phyloP scores from a whole-genome alignment of 2,113 vertebrate genomes.

The Axis porcinus region DNA sequence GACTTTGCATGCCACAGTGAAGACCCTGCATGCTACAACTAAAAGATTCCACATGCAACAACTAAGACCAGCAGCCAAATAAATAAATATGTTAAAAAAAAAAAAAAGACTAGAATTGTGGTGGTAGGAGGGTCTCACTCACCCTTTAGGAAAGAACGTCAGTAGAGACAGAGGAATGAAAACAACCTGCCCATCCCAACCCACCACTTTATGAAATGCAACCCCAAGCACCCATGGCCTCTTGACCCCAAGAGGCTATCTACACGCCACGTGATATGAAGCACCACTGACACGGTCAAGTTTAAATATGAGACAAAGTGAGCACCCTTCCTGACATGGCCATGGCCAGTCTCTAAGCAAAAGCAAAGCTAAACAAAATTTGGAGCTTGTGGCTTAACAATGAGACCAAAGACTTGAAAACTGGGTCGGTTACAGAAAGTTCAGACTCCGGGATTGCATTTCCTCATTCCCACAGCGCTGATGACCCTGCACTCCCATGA shows the following conservation, averaged over 20 bases:
- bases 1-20: neutral
- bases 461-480: neutral
- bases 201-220: neutral
- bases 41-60: neutral
- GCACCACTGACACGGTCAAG: neutral
- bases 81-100: neutral
- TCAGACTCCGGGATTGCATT: too few species aligned
- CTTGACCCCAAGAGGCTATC: neutral
- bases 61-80: neutral
- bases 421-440: neutral
- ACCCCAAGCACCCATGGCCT: neutral
- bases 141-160: neutral
- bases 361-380: neutral
- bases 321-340: neutral
- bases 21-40: neutral
- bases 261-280: neutral
- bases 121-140: neutral
- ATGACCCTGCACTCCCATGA: too few species aligned
- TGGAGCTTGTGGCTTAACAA: neutral
- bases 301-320: neutral
- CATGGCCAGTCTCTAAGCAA: neutral
- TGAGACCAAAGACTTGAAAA: neutral
- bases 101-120: neutral
- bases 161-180: neutral
- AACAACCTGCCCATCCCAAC: neutral